These are phyloP conservation scores for Salvelinus sp. DNA, from an alignment of 2,113 vertebrate species.

Conservation along the genomic window DNA sequence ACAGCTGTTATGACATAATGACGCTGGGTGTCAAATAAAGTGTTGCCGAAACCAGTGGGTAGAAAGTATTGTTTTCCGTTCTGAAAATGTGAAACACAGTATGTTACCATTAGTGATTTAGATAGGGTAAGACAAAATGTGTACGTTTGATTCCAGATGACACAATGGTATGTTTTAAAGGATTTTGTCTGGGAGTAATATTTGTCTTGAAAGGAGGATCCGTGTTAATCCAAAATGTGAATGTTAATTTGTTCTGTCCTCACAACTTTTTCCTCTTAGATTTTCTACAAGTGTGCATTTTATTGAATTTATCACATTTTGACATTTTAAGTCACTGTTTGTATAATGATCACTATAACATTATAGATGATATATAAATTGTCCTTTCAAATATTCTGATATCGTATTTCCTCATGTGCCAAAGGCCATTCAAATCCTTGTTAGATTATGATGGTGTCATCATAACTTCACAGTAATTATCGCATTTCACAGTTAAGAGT, in stretches of 20 bases:
- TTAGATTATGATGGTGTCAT: constrained; percentile 18
- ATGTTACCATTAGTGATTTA: constrained; percentile 24
- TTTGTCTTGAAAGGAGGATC: too few species aligned
- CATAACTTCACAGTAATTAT: background rate
- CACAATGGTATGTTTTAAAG: background rate
- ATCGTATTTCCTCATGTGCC: constrained; percentile 48
- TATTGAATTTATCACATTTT: constrained; percentile 29
- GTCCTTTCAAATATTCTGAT: constrained; percentile 34
- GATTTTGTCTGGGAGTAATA: background rate
- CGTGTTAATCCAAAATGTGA: background rate
- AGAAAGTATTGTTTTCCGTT: constrained; percentile 34
- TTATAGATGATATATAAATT: constrained; percentile 38
- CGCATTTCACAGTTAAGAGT: background rate
- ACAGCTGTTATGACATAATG: background rate
- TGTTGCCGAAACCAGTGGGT: too few species aligned
- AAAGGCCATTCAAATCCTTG: constrained; percentile 60
- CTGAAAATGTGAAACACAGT: constrained; percentile 36
- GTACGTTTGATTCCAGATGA: background rate
- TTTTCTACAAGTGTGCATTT: constrained; percentile 41
- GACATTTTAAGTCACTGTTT: constrained; percentile 47
- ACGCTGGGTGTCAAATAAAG: too few species aligned
- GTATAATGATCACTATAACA: background rate
- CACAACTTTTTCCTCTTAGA: constrained; percentile 38
- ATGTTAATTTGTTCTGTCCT: background rate
- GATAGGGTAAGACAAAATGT: background rate